Evolutionary conservation across 2,888 invertebrate species (phyloP).

Genomic region (Philereme transversata): DNA sequence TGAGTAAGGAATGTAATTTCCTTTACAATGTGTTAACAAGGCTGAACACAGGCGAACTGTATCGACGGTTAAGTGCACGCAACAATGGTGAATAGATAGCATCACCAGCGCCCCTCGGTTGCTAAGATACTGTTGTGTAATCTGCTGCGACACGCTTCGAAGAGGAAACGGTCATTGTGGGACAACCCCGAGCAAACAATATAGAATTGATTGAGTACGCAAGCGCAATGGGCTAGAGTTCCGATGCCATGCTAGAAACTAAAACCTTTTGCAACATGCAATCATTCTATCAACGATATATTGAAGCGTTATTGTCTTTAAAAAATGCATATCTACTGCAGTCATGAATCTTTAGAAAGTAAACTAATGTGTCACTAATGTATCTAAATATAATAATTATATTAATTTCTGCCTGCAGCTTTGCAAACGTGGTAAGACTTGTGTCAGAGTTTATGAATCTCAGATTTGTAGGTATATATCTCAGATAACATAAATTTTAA

Average conservation of each 20-base stretch:
- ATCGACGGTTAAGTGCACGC: slow-evolving; percentile 80
- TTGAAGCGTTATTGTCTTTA: no score
- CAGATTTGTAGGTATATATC: no score
- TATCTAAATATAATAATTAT: no score
- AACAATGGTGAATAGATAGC: slow-evolving; percentile 76
- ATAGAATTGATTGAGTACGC: slow-evolving; percentile 38
- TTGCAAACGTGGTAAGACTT: no score
- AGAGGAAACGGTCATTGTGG: slow-evolving; percentile 49
- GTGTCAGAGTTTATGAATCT: no score
- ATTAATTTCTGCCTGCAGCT: no score
- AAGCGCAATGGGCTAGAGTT: slow-evolving; percentile 39
- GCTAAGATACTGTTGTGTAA: slow-evolving; percentile 25
- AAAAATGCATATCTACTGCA: no score
- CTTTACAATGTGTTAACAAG: slow-evolving; percentile 83
- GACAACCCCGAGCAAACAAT: slow-evolving; percentile 42
- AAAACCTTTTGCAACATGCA: neutral
- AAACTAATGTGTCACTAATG: no score
- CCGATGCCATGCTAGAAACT: slow-evolving; percentile 19
- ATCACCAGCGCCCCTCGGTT: slow-evolving; percentile 67
- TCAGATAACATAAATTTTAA: no score
- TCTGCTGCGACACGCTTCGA: slow-evolving; percentile 50
- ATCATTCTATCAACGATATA: neutral
- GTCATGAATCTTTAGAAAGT: no score
- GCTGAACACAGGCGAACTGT: slow-evolving; percentile 64
- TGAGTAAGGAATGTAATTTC: slow-evolving; percentile 80